Percentiles rank a stretch among this genome's conserved stretches.
Evolutionary conservation across 2,888 invertebrate genomes (phyloP).

Genomic region (Aphidius colemani): DNA sequence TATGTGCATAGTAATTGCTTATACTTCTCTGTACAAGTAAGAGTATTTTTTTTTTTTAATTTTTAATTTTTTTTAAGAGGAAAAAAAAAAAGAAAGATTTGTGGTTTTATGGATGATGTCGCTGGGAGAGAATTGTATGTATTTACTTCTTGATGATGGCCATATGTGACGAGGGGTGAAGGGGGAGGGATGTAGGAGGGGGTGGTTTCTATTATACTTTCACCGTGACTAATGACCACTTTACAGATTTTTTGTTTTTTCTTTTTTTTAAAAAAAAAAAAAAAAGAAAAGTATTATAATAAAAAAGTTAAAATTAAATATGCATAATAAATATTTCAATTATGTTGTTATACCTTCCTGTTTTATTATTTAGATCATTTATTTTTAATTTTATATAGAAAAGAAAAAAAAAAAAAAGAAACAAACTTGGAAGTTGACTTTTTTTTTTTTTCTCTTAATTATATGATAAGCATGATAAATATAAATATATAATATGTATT

Average conservation of each 20-base stretch:
- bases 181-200: not conserved
- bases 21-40: not conserved
- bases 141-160: conserved; percentile 15
- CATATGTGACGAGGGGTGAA: conserved; percentile 14
- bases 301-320: conserved; percentile 7
- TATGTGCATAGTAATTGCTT: not conserved
- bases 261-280: conserved; percentile 14
- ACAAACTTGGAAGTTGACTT: not conserved
- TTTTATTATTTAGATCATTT: no score
- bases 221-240: conserved; percentile 56
- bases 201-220: conserved; percentile 40
- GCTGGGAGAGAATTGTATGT: not conserved
- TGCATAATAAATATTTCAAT: no score
- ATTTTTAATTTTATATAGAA: not conserved
- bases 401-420: conserved; percentile 4
- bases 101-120: not conserved
- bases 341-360: no score
- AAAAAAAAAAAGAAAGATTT: conserved; percentile 2
- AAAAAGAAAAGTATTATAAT: conserved; percentile 18
- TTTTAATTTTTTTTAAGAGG: conserved; percentile 5
- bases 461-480: not conserved
- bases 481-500: not conserved
- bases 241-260: conserved; percentile 13
- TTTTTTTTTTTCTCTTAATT: not conserved
- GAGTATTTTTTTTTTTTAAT: conserved; percentile 9